Percentiles rank a stretch among this genome's conserved stretches.
Conservation (phyloP, 2,113 vertebrate genomes). For the Pseudolaguvia tuberculata region DNA sequence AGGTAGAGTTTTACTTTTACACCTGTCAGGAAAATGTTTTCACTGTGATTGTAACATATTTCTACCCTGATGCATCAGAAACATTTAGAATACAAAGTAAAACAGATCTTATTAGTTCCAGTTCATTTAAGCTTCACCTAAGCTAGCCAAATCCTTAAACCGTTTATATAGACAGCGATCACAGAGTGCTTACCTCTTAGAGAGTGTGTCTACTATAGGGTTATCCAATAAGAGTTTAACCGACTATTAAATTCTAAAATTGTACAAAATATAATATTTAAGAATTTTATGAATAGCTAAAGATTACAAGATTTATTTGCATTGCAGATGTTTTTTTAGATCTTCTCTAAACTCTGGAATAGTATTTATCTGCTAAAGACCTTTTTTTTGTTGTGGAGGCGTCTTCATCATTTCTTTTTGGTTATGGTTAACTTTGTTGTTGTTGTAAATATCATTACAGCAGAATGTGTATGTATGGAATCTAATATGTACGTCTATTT, state of each 20-base stretch:
- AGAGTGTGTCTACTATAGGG: background rate
- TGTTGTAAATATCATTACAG: too few relatives aligned
- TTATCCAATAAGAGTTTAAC: background rate
- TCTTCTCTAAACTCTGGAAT: background rate
- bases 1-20: background rate
- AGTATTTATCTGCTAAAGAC: background rate
- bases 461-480: too few relatives aligned
- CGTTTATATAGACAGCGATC: background rate
- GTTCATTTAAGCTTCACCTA: background rate
- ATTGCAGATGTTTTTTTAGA: background rate
- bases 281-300: background rate
- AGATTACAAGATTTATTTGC: background rate
- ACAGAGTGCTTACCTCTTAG: background rate
- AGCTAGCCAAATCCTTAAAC: background rate
- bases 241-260: background rate
- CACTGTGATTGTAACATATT: background rate
- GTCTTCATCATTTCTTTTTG: too few relatives aligned
- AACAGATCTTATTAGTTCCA: background rate
- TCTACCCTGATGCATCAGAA: background rate
- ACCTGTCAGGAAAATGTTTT: constrained; percentile 8
- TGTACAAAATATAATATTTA: background rate
- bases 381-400: background rate
- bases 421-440: too few relatives aligned
- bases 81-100: background rate
- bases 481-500: too few relatives aligned